phyloP scores from a whole-genome alignment of 2,888 invertebrate species.

The Ochlodes sylvanus region DNA sequence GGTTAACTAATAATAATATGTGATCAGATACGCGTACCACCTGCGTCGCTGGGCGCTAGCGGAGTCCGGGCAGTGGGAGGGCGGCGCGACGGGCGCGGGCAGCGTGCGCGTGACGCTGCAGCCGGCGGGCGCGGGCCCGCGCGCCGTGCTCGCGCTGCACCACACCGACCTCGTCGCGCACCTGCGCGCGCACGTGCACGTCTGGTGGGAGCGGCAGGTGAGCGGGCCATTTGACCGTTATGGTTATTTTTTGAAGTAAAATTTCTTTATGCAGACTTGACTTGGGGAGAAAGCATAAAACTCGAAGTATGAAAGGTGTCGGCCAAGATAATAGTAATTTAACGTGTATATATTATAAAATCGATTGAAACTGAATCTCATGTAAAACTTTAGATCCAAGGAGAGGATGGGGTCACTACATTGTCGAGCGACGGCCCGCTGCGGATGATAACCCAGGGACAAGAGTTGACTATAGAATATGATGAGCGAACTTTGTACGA shows the following conservation, averaged over 20 bases:
- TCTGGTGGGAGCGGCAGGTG: conserved; percentile 94
- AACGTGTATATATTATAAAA: too few relatives aligned
- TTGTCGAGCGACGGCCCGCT: conserved; percentile 93
- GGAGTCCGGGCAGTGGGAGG: conserved; percentile 91
- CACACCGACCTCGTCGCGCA: conserved; percentile 96
- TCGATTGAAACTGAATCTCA: too few relatives aligned
- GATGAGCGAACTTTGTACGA: conserved; percentile 96
- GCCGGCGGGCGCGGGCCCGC: conserved; percentile 94
- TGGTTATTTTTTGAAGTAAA: too few relatives aligned
- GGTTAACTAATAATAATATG: too few relatives aligned
- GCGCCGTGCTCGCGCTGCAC: conserved; percentile 92
- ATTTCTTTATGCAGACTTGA: too few relatives aligned
- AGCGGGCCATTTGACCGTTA: too few relatives aligned
- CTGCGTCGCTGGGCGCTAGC: conserved; percentile 95
- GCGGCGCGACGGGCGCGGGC: conserved; percentile 79
- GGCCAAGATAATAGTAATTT: too few relatives aligned
- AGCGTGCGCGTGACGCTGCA: conserved; percentile 91
- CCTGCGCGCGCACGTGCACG: conserved; percentile 96
- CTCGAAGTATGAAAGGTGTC: too few relatives aligned
- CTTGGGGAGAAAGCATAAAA: too few relatives aligned
- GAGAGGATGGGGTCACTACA: conserved; percentile 81
- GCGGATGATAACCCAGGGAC: conserved; percentile 96
- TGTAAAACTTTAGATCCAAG: conserved; percentile 66
- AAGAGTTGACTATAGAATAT: conserved; percentile 95
- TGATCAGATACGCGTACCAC: conserved; percentile 95